Base-by-base conservation (phyloP, 2,888 invertebrate species). In the Strigamia crassipes region DNA sequence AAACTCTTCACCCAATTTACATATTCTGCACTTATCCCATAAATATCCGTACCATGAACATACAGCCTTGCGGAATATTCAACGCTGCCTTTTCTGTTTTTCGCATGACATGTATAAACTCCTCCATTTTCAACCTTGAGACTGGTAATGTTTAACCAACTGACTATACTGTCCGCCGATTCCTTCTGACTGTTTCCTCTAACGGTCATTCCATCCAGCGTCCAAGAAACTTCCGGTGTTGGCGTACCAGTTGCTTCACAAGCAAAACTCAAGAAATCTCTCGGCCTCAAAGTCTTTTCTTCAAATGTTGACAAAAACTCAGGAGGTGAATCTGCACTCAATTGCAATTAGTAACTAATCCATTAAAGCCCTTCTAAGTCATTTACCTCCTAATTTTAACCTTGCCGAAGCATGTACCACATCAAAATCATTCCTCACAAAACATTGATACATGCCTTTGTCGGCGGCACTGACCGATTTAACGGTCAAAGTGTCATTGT, bases 211-310 rank as follows among this genome's bases (percentile, higher is more conserved):
- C 38, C 94, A 87, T 96, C 96, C 82, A 96, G 90, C 87, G 94
- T 93, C 97, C 97, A 97, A 21, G 93, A 92, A 86, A 97, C 95
- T 89, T 95, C 94, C 78, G 97, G 97, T 0, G 95, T 94, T 0
- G 97, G 97, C 89, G 96, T 97, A 80, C 97, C 97, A 83, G 96
- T 94, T 9, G 96, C 97, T 79, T 94, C 93, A 89, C 97, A 97
- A 87, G 95, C 95, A 81, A 97, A 90, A 84, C 94, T 94, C 13
- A 96, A 93, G 79, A 94, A 92, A 81, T 95, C 94, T 79, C 96
- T 96, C 0, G 96, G 96, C 85, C 95, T 94, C 84, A 96, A 92
- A 79, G 95, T 96, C 87, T 95, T 94, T 86, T 96, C 95, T 84
- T 92, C 91, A 89, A 96, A 96, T 83, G 94, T 93, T 86, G 94